Conservation (phyloP, 2,888 invertebrate species). For the Itoplectis maculator region DNA sequence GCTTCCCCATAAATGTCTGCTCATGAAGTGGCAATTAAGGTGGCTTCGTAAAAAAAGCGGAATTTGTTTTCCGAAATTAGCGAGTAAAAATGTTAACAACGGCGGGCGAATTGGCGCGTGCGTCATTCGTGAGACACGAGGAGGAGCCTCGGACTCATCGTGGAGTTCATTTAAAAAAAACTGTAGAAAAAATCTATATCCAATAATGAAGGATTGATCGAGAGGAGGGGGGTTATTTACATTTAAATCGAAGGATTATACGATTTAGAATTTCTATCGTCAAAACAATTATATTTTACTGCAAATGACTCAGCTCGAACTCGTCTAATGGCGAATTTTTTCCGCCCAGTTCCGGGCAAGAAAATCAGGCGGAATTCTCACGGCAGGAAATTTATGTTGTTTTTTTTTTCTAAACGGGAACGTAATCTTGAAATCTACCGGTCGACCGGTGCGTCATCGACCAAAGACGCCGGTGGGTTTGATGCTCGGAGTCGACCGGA, state of each 20-base stretch:
- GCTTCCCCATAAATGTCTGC: not conserved
- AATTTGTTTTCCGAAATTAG: not conserved
- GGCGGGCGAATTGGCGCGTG: not conserved
- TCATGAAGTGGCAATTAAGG: not conserved
- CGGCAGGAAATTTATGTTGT: not conserved
- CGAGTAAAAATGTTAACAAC: not conserved
- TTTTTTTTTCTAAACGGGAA: not conserved
- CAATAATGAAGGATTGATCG: not conserved
- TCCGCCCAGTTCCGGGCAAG: not conserved
- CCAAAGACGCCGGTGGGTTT: constrained; percentile 1
- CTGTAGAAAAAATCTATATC: not conserved
- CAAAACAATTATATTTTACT: constrained; percentile 8
- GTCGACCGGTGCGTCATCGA: constrained; percentile 25
- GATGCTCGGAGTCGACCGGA: not conserved
- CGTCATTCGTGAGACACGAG: not conserved
- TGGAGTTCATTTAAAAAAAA: not conserved
- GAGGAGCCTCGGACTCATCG: not conserved
- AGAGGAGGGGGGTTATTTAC: not conserved
- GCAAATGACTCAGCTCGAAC: not conserved
- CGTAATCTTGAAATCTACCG: constrained; percentile 8
- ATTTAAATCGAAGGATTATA: constrained; percentile 8
- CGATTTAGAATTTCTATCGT: constrained; percentile 1
- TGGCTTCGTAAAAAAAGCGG: not conserved
- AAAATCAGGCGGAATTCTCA: not conserved
- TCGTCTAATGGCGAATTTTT: not conserved